Evolutionary conservation across 2,888 invertebrate species (phyloP).

Genomic region (Myathropa florea): DNA sequence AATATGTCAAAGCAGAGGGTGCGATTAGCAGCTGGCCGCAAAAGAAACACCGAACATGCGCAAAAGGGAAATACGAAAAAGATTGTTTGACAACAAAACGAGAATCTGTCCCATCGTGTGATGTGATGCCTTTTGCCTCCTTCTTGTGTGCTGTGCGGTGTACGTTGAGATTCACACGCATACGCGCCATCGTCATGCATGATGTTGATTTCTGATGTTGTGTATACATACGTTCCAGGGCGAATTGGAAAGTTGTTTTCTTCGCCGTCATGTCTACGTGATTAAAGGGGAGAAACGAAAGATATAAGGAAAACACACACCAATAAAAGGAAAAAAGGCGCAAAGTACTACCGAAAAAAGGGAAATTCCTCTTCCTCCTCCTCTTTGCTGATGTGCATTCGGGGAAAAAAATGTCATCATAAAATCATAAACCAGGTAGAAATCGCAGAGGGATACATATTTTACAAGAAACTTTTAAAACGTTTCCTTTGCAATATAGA

Average conservation of each 20-base stretch:
- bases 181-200: not conserved
- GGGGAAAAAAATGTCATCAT: slow-evolving; percentile 8
- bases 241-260: slow-evolving; percentile 67
- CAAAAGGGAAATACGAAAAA: slow-evolving; percentile 49
- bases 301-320: not conserved
- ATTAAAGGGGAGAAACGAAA: slow-evolving; percentile 26
- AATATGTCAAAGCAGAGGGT: slow-evolving; percentile 43
- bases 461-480: not conserved
- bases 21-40: slow-evolving; percentile 62
- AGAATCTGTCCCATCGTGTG: slow-evolving; percentile 1
- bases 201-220: not conserved
- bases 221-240: slow-evolving; percentile 16
- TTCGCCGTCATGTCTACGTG: slow-evolving; percentile 59
- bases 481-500: slow-evolving; percentile 15
- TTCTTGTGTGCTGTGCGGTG: not conserved
- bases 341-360: slow-evolving; percentile 34
- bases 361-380: not conserved
- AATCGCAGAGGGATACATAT: not conserved
- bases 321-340: slow-evolving; percentile 52
- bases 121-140: not conserved
- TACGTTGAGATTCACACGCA: slow-evolving; percentile 3
- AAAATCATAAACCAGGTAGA: not conserved
- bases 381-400: not conserved
- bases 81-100: slow-evolving; percentile 69
- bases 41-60: slow-evolving; percentile 42